Conservation (phyloP, 2,888 invertebrate species). For the Myathropa florea region DNA sequence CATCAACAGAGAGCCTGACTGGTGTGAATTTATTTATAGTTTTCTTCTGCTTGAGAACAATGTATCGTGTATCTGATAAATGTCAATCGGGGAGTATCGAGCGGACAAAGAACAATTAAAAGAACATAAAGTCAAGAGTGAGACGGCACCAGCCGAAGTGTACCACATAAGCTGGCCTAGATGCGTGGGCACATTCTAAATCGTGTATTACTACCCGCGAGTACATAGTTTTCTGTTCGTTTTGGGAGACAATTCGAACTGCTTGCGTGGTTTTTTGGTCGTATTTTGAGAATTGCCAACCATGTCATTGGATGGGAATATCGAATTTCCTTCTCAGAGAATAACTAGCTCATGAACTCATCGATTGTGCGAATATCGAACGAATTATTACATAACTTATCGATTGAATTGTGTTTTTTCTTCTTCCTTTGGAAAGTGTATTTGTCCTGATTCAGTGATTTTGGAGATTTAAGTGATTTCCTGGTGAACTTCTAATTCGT, state of each 20-base stretch:
- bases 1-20: slow-evolving; percentile 31
- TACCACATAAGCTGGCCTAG: slow-evolving; percentile 51
- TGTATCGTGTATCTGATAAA: slow-evolving; percentile 23
- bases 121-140: neutral
- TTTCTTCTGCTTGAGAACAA: slow-evolving; percentile 30
- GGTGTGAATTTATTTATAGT: slow-evolving; percentile 57
- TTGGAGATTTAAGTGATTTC: too few relatives aligned
- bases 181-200: slow-evolving; percentile 59
- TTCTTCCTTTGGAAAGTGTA: too few relatives aligned
- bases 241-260: neutral
- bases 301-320: neutral
- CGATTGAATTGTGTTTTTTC: neutral
- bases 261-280: neutral
- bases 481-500: too few relatives aligned
- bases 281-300: neutral
- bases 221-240: neutral
- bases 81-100: slow-evolving; percentile 47
- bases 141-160: neutral
- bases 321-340: neutral
- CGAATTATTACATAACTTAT: neutral
- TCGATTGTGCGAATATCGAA: neutral
- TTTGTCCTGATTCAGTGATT: too few relatives aligned
- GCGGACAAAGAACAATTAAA: slow-evolving; percentile 20
- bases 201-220: too few relatives aligned
- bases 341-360: neutral